Evolutionary conservation across 2,888 invertebrate genomes (phyloP), one percentile per base, ranked within the genome.

Genomic region (Perizoma affinitatum): DNA sequence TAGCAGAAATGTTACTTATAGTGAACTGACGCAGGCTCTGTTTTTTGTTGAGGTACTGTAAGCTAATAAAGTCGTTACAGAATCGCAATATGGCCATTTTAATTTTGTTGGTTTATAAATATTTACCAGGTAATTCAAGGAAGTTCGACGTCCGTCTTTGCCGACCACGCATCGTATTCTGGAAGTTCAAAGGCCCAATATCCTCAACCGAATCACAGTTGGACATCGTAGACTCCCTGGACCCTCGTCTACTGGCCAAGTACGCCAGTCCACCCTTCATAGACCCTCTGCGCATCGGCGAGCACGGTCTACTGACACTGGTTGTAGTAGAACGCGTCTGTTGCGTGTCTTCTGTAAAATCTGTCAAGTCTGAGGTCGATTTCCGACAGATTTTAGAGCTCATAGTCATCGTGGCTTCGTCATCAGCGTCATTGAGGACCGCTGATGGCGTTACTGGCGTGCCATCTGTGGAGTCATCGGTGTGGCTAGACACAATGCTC

Each of bases 61-160:
- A n/a, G n/a, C n/a, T n/a, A n/a, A n/a, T n/a, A n/a, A n/a, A n/a
- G n/a, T n/a, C n/a, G n/a, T n/a, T n/a, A n/a, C n/a, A n/a, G n/a
- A n/a, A n/a, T n/a, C n/a, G n/a, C n/a, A n/a, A n/a, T n/a, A n/a
- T n/a, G n/a, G n/a, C n/a, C n/a, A n/a, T n/a, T n/a, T n/a, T n/a
- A n/a, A n/a, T n/a, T n/a, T n/a, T n/a, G n/a, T n/a, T n/a, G n/a
- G n/a, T n/a, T n/a, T n/a, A n/a, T n/a, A n/a, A n/a, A n/a, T n/a
- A 41, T 7, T 89, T 83, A 97, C 97, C 96, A 84, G 97, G 97
- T 71, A 97, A 86, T 83, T 97, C 97, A 54, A 97, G 91, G 80
- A 97, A 97, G 87, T 97, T 97, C 0, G 97, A 97, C 4, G 97
- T 97, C 70, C 97, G 92, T 36, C 97, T 90, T 79, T 97, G 96